Evolutionary conservation across 2,888 invertebrate genomes (phyloP).

Genomic region (Megastigmus dorsalis): DNA sequence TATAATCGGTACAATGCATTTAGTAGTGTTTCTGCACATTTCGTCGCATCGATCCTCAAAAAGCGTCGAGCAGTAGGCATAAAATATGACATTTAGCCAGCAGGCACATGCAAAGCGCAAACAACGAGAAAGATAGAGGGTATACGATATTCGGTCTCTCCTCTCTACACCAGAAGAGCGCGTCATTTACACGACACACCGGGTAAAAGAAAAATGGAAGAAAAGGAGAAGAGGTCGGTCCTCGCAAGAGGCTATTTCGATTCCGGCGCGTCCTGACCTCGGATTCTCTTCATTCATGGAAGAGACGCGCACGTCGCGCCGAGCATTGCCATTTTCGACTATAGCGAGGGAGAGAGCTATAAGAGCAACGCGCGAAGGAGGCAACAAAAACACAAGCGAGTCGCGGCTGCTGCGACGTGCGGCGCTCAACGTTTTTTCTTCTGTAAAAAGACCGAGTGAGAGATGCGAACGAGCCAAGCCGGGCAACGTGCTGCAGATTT

Average conservation of each 20-base stretch:
- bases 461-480: too few relatives aligned
- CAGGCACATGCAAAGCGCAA: neutral
- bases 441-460: too few relatives aligned
- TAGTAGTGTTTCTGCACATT: too few relatives aligned
- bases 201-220: too few relatives aligned
- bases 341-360: neutral
- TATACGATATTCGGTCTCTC: too few relatives aligned
- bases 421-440: neutral
- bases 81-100: neutral
- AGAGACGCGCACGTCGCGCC: neutral
- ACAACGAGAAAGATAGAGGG: neutral
- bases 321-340: slow-evolving; percentile 36
- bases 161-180: too few relatives aligned
- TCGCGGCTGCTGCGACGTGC: neutral
- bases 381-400: neutral
- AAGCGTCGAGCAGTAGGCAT: neutral
- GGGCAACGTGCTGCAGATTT: too few relatives aligned
- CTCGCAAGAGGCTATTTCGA: slow-evolving; percentile 33
- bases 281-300: slow-evolving; percentile 51
- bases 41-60: too few relatives aligned
- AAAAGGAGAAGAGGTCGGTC: neutral
- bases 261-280: slow-evolving; percentile 29
- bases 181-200: too few relatives aligned
- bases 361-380: neutral
- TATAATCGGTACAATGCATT: too few relatives aligned